phyloP scores from a whole-genome alignment of 2,113 vertebrate genomes.

The Nesogale talazaci region DNA sequence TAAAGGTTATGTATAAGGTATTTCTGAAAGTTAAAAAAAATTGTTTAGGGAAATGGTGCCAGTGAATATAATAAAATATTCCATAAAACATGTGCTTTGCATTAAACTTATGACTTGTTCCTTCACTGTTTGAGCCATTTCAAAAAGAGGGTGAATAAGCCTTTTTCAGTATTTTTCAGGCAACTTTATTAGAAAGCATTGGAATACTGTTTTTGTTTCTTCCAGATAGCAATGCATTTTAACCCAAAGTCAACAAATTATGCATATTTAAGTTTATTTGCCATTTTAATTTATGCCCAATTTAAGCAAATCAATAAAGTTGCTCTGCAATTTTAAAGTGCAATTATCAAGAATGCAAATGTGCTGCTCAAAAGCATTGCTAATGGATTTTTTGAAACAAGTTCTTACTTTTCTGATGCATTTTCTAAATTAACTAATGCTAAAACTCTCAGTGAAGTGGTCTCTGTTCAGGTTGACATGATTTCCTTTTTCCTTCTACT shows the following conservation, averaged over 20 bases:
- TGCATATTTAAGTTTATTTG: neutral
- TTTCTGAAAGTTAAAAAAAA: neutral
- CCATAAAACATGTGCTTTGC: neutral
- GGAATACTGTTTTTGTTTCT: neutral
- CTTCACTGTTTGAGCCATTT: neutral
- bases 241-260: neutral
- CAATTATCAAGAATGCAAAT: neutral
- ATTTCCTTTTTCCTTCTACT: neutral
- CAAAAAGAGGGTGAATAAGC: neutral
- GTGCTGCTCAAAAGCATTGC: neutral
- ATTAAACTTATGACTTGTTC: neutral
- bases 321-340: neutral
- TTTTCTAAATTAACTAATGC: conserved; percentile 39
- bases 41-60: neutral
- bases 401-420: neutral
- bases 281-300: conserved; percentile 3
- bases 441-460: neutral
- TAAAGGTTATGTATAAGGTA: neutral
- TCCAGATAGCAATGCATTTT: neutral
- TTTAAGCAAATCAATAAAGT: neutral
- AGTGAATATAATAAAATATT: neutral
- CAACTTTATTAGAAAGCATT: neutral
- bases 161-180: neutral
- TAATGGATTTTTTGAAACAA: neutral
- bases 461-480: neutral